Evolutionary conservation across 2,888 invertebrate genomes (phyloP).

Genomic region (Drosophila melanocephala): DNA sequence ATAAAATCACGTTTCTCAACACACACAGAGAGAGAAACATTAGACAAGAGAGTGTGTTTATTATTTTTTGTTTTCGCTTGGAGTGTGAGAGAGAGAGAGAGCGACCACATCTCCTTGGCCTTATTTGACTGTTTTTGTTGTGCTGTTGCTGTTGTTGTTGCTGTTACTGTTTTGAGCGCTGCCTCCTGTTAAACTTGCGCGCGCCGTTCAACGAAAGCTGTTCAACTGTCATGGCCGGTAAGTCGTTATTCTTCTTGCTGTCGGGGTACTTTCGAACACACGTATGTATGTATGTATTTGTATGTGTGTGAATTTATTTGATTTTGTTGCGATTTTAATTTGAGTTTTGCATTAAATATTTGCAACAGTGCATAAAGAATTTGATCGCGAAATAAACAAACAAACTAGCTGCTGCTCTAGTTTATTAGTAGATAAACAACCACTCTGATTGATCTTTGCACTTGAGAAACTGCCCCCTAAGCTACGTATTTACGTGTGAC

Average conservation of each 20-base stretch:
- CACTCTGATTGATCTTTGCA: constrained; percentile 56
- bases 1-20: constrained; percentile 37
- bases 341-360: constrained; percentile 33
- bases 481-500: constrained; percentile 6
- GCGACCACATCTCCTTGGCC: constrained; percentile 65
- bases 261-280: constrained; percentile 19
- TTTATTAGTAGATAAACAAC: constrained; percentile 27
- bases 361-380: constrained; percentile 50
- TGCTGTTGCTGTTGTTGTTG: constrained; percentile 38
- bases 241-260: constrained; percentile 82
- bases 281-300: background rate
- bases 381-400: constrained; percentile 56
- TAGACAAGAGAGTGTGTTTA: constrained; percentile 18
- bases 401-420: constrained; percentile 15
- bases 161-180: constrained; percentile 48
- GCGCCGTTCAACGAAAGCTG: constrained; percentile 82
- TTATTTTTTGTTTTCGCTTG: constrained; percentile 13
- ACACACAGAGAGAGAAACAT: constrained; percentile 25
- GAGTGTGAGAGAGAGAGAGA: constrained; percentile 39
- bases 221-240: constrained; percentile 92
- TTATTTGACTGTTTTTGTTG: constrained; percentile 57
- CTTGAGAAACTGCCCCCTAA: constrained; percentile 26
- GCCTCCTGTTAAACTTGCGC: constrained; percentile 61
- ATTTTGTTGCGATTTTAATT: constrained; percentile 11
- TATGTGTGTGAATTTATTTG: constrained; percentile 9